Percentiles rank a stretch among this genome's conserved stretches.
Evolutionary conservation across 1,140 invertebrate genomes (phyloP).

Genomic region (Bathynomus jamesi): DNA sequence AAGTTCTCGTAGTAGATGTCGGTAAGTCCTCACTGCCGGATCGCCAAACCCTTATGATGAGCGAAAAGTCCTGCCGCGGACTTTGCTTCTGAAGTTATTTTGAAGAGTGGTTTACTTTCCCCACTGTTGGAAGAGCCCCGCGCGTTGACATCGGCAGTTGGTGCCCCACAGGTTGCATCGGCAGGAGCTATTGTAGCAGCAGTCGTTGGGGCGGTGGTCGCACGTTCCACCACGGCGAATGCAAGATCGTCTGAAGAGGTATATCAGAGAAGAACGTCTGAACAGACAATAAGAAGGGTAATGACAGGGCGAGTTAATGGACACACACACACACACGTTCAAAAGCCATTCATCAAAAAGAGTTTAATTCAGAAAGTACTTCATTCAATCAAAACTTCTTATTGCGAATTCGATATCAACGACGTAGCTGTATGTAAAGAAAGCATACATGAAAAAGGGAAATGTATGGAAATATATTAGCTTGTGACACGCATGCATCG

Average conservation of each 20-base stretch:
- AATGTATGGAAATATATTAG: too few relatives aligned
- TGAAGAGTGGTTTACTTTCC: conserved; percentile 44
- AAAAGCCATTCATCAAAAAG: too few relatives aligned
- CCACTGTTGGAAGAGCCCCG: conserved; percentile 85
- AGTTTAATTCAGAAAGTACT: too few relatives aligned
- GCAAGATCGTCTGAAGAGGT: conserved; percentile 77
- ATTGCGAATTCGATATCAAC: too few relatives aligned
- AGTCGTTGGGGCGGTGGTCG: conserved; percentile 73
- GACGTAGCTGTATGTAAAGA: too few relatives aligned
- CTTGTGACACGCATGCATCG: too few relatives aligned
- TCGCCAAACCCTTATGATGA: neutral
- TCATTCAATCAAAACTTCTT: too few relatives aligned
- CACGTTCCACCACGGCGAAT: conserved; percentile 69
- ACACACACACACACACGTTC: too few relatives aligned
- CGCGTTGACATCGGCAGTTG: conserved; percentile 79
- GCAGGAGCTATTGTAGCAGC: conserved; percentile 76
- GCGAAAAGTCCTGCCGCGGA: neutral
- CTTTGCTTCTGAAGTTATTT: neutral
- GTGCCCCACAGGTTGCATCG: conserved; percentile 84
- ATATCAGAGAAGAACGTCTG: conserved; percentile 76
- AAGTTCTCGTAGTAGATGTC: too few relatives aligned
- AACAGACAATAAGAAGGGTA: conserved; percentile 44
- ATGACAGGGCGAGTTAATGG: too few relatives aligned
- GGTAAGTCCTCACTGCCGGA: neutral
- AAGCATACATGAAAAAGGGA: too few relatives aligned